A percentile compares a stretch with the other conserved stretches of the same genome.
Conservation (phyloP, 2,888 invertebrate genomes). For the Trichogramma evanescens region DNA sequence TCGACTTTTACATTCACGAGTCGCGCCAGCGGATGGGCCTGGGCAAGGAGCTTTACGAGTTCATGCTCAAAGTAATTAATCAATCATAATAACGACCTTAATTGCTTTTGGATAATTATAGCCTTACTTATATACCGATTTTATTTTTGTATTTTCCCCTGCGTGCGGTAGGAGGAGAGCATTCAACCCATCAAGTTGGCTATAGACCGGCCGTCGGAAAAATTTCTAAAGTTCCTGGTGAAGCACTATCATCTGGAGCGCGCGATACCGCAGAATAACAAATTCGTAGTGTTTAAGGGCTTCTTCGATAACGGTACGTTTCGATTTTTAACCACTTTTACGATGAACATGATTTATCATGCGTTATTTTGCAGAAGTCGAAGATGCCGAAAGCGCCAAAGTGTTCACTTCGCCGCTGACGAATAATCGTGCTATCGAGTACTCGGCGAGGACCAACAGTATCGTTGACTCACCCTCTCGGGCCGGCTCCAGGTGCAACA, state of each 20-base stretch:
- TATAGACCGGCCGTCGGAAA: slow-evolving; percentile 87
- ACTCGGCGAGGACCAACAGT: background rate
- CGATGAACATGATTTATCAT: background rate
- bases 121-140: background rate
- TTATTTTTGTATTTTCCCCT: slow-evolving; percentile 34
- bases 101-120: background rate
- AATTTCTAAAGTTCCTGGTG: slow-evolving; percentile 75
- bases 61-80: slow-evolving; percentile 69
- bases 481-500: background rate
- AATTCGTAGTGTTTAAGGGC: slow-evolving; percentile 78
- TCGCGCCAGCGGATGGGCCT: slow-evolving; percentile 77
- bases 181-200: slow-evolving; percentile 69
- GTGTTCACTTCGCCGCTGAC: background rate
- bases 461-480: background rate
- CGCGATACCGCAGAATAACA: slow-evolving; percentile 76
- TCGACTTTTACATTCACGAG: slow-evolving; percentile 89
- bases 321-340: background rate
- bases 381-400: background rate
- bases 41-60: slow-evolving; percentile 78
- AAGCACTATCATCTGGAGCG: slow-evolving; percentile 67
- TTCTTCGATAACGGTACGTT: slow-evolving; percentile 57
- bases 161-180: slow-evolving; percentile 56
- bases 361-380: slow-evolving; percentile 6
- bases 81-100: background rate
- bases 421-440: background rate